Conservation (phyloP, 2,113 vertebrate species). For the Erinaceus europaeus region DNA sequence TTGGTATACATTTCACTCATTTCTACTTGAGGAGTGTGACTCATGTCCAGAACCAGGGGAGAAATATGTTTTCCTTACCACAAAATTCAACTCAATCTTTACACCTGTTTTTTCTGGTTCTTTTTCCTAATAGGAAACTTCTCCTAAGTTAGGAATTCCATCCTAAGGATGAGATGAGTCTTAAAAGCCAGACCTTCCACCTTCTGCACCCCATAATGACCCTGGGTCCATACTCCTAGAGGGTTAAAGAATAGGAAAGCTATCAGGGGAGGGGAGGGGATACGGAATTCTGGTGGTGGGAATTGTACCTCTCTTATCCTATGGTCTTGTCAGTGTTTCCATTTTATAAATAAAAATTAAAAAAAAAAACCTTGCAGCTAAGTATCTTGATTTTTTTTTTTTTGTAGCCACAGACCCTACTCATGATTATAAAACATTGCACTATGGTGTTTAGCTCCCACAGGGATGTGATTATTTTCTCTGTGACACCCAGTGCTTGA, state of each 20-base stretch:
- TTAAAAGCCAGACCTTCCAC: no score
- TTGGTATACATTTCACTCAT: background rate
- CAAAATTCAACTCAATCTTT: background rate
- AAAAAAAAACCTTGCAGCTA: background rate
- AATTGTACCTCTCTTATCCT: no score
- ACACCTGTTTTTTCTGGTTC: background rate
- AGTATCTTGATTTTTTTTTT: constrained; percentile 18
- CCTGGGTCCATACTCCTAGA: no score
- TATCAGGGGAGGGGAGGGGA: no score
- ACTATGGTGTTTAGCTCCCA: background rate
- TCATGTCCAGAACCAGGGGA: background rate
- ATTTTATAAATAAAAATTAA: no score
- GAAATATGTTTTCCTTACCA: background rate
- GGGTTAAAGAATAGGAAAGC: no score
- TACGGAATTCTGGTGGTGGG: no score
- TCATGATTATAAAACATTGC: constrained; percentile 33
- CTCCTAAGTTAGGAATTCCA: no score
- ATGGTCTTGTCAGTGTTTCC: no score
- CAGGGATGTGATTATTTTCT: constrained; percentile 48
- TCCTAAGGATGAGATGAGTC: no score
- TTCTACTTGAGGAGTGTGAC: constrained; percentile 16
- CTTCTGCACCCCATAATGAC: no score
- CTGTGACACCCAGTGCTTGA: constrained; percentile 23
- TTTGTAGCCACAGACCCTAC: background rate
- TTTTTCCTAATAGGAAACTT: constrained; percentile 13